A percentile compares a stretch with the other conserved stretches of the same genome.
Evolutionary conservation across 2,797 vertebrate species (phyloP).

Genomic region (Coluber constrictor): DNA sequence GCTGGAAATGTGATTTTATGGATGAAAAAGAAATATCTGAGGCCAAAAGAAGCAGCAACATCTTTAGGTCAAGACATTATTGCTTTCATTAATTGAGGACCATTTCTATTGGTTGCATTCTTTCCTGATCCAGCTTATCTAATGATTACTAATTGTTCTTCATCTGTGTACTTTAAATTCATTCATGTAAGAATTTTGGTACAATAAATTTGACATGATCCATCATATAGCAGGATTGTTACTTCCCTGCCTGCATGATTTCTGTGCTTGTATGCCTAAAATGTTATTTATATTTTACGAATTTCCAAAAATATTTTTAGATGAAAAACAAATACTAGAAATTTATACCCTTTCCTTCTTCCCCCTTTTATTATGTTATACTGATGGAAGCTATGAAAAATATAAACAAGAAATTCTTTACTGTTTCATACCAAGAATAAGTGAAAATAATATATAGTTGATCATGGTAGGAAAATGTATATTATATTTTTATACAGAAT

Average conservation of each 20-base stretch:
- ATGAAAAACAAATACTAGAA: conserved; percentile 3
- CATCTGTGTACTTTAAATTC: background rate
- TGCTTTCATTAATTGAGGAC: background rate
- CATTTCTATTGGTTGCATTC: background rate
- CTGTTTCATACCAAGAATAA: background rate
- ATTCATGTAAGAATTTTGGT: background rate
- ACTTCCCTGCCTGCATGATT: background rate
- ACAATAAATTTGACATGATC: background rate
- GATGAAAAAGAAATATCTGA: background rate
- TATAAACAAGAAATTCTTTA: background rate
- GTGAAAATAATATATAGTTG: background rate
- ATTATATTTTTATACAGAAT: background rate
- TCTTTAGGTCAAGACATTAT: conserved; percentile 6
- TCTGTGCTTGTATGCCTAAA: too few relatives aligned
- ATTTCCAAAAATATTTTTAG: background rate
- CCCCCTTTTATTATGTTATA: background rate
- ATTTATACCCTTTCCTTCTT: background rate
- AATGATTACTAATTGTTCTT: background rate
- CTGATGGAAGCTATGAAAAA: background rate
- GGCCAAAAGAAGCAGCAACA: background rate
- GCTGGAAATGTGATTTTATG: background rate
- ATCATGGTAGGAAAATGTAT: background rate
- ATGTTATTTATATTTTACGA: background rate
- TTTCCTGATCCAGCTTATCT: background rate
- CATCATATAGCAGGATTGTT: background rate